A percentile compares a stretch with the other conserved stretches of the same genome.
Conservation (phyloP, 1,140 invertebrate species). For the Cherax quadricarinatus region DNA sequence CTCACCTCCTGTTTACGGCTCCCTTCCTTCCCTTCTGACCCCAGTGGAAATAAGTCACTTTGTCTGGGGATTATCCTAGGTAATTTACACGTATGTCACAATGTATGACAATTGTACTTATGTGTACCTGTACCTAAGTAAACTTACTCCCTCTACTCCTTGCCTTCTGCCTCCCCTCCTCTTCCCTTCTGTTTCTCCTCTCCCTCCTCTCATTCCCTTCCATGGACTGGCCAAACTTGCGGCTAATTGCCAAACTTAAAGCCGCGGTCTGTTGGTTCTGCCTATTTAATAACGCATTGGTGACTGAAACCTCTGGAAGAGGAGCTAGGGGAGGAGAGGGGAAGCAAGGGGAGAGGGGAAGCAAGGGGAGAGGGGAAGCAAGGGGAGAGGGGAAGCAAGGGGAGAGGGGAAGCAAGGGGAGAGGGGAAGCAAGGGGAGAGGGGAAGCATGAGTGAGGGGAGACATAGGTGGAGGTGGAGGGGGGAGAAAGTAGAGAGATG, state of each 20-base stretch:
- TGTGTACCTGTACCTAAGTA: no score
- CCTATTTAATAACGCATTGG: constrained; percentile 37
- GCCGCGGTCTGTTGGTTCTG: background rate
- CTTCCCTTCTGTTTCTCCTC: background rate
- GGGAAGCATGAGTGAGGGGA: background rate
- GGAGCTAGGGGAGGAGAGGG: background rate
- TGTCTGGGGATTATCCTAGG: no score
- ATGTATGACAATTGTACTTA: no score
- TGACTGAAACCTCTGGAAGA: background rate
- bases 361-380: background rate
- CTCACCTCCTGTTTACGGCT: no score
- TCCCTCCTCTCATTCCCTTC: background rate
- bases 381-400: background rate
- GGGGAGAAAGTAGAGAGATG: background rate
- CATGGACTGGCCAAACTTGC: constrained; percentile 3
- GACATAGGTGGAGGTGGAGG: background rate
- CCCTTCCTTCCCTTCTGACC: no score
- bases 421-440: background rate
- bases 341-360: background rate
- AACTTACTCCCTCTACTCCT: background rate
- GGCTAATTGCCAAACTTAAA: constrained; percentile 21
- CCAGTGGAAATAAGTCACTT: no score
- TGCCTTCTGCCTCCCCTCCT: background rate
- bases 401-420: background rate
- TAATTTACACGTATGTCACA: no score